phyloP scores from a whole-genome alignment of 2,888 invertebrate genomes.

The Cabera pusaria region DNA sequence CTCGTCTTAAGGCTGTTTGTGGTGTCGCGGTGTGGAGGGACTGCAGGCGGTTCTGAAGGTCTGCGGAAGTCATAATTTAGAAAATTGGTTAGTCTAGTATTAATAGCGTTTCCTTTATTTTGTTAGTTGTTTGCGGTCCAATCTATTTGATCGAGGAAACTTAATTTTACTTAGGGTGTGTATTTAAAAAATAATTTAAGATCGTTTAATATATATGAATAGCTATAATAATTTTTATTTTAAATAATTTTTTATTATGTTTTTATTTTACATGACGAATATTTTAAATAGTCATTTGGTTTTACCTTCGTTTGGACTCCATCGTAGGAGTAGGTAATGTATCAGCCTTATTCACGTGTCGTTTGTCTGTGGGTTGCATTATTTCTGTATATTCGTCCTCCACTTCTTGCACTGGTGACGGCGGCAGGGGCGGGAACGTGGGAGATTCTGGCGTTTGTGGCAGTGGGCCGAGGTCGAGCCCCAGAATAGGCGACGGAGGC shows the following conservation, averaged over 20 bases:
- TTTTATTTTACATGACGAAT: too few relatives aligned
- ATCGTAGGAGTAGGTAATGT: constrained; percentile 80
- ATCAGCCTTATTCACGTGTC: constrained; percentile 76
- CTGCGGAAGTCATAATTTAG: too few relatives aligned
- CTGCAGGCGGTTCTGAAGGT: constrained; percentile 85
- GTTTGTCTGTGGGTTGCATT: constrained; percentile 76
- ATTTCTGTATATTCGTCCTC: constrained; percentile 90
- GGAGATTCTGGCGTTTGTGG: constrained; percentile 79
- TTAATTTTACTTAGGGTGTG: too few relatives aligned
- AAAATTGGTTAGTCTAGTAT: too few relatives aligned
- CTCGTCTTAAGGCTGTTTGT: constrained; percentile 91
- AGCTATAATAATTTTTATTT: not conserved
- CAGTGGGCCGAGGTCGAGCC: constrained; percentile 72
- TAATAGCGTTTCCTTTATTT: too few relatives aligned
- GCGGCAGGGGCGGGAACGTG: constrained; percentile 90
- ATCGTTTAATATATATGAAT: too few relatives aligned
- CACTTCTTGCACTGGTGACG: constrained; percentile 92
- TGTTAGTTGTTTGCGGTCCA: too few relatives aligned
- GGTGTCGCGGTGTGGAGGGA: constrained; percentile 88
- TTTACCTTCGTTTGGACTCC: constrained; percentile 74
- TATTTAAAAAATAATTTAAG: too few relatives aligned
- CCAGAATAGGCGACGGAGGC: constrained; percentile 67
- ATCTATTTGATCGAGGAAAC: too few relatives aligned
- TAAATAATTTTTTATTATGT: not conserved
- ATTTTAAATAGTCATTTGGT: constrained; percentile 2